Percentiles rank a stretch among this genome's conserved stretches.
Evolutionary conservation across 2,113 vertebrate species (phyloP).

Genomic region (Haliaeetus leucogaster): DNA sequence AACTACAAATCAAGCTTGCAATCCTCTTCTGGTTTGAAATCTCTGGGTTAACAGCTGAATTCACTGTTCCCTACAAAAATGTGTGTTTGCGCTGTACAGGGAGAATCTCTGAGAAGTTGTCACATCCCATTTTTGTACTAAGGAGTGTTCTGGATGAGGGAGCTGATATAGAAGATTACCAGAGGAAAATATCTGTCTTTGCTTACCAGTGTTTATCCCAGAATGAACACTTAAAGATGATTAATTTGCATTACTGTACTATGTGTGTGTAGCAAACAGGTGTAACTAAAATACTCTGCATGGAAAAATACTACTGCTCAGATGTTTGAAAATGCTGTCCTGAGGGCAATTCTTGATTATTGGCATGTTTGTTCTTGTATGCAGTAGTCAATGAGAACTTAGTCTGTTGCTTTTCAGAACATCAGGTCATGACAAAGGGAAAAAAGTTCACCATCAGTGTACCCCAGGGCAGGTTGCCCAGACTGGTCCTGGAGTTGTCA

Average conservation of each 20-base stretch:
- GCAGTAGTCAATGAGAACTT: not conserved
- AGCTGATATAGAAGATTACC: not conserved
- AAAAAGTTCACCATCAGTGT: not conserved
- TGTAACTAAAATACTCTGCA: not conserved
- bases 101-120: not conserved
- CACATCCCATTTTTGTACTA: not conserved
- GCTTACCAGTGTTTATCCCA: not conserved
- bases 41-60: not conserved
- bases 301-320: not conserved
- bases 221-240: not conserved
- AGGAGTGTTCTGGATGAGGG: not conserved
- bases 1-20: not conserved
- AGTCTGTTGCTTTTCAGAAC: not conserved
- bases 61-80: not conserved
- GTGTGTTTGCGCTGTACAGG: not conserved
- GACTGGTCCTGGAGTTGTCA: not conserved
- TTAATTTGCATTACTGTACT: not conserved
- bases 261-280: not conserved
- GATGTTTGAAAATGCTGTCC: not conserved
- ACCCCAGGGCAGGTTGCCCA: not conserved
- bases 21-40: not conserved
- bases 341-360: not conserved
- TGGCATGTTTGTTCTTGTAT: not conserved
- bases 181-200: not conserved
- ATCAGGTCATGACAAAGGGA: not conserved